Evolutionary conservation across 1,140 invertebrate species (phyloP).

Genomic region (Neuroterus valhalla): DNA sequence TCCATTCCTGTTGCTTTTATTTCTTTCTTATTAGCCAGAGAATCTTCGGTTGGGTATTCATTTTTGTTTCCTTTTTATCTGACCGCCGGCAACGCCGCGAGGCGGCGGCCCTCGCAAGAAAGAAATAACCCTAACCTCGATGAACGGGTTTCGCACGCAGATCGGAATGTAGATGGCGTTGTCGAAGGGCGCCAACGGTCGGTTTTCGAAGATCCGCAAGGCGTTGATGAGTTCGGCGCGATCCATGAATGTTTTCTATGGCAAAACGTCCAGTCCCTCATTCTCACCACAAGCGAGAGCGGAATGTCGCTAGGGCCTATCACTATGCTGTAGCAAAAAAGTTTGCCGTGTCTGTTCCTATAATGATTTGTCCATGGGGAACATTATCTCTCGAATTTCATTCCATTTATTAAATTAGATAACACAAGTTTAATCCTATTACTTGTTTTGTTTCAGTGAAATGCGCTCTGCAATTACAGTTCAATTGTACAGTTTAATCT

Average conservation of each 20-base stretch:
- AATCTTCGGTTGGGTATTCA: conserved; percentile 37
- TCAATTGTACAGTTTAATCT: too few relatives aligned
- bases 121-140: conserved; percentile 26
- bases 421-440: too few relatives aligned
- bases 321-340: conserved; percentile 60
- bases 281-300: conserved; percentile 63
- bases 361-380: conserved; percentile 25
- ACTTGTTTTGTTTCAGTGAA: too few relatives aligned
- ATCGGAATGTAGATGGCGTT: conserved; percentile 65
- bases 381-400: not conserved
- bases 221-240: conserved; percentile 70
- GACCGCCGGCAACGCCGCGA: conserved; percentile 19
- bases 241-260: conserved; percentile 68
- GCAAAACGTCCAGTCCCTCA: conserved; percentile 50
- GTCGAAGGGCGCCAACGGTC: conserved; percentile 59
- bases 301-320: conserved; percentile 63
- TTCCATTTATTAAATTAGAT: too few relatives aligned
- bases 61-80: conserved; percentile 16
- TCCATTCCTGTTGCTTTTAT: not conserved
- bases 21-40: conserved; percentile 1
- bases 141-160: conserved; percentile 53
- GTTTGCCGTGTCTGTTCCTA: conserved; percentile 35
- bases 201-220: conserved; percentile 52
- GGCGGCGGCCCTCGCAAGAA: conserved; percentile 15
- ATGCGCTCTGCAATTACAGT: too few relatives aligned